A percentile compares a stretch with the other conserved stretches of the same genome.
Conservation (phyloP, 2,797 vertebrate species). For the Lithobates pipiens region DNA sequence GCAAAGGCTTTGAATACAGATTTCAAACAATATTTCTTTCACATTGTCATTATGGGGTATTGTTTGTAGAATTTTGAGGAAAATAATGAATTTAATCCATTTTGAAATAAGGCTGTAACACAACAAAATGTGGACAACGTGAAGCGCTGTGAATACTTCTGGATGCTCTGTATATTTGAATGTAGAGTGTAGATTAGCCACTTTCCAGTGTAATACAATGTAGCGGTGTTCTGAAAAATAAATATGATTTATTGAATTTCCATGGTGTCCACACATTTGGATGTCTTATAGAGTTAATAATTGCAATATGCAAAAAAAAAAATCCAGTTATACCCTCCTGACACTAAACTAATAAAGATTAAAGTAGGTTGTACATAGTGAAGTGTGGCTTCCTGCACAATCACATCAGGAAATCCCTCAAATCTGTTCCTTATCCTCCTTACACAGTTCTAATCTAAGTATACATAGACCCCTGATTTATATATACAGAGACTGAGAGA, state of each 20-base stretch:
- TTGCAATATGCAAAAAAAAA: background rate
- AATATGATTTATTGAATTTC: too few relatives aligned
- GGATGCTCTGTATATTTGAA: too few relatives aligned
- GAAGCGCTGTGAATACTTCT: too few relatives aligned
- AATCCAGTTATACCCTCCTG: background rate
- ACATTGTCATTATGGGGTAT: too few relatives aligned
- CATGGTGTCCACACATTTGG: background rate
- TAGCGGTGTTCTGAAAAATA: background rate
- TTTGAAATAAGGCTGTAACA: too few relatives aligned
- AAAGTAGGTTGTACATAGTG: background rate
- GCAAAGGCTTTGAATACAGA: too few relatives aligned
- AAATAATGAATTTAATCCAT: too few relatives aligned
- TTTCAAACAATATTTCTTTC: too few relatives aligned
- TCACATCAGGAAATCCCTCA: slow-evolving; percentile 41
- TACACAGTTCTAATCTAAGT: slow-evolving; percentile 34
- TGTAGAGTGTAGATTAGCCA: too few relatives aligned
- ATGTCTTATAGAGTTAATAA: background rate
- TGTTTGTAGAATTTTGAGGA: too few relatives aligned
- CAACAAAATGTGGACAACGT: too few relatives aligned
- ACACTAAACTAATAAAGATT: background rate
- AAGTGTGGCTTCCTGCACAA: slow-evolving; percentile 24
- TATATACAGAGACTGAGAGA: slow-evolving; percentile 41
- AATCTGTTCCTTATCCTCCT: slow-evolving; percentile 24
- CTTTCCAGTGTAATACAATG: too few relatives aligned
- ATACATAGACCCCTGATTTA: slow-evolving; percentile 38